These are phyloP conservation scores for Silurus lanzhouensis DNA, from an alignment of 2,797 vertebrate species.

Conservation along the genomic window DNA sequence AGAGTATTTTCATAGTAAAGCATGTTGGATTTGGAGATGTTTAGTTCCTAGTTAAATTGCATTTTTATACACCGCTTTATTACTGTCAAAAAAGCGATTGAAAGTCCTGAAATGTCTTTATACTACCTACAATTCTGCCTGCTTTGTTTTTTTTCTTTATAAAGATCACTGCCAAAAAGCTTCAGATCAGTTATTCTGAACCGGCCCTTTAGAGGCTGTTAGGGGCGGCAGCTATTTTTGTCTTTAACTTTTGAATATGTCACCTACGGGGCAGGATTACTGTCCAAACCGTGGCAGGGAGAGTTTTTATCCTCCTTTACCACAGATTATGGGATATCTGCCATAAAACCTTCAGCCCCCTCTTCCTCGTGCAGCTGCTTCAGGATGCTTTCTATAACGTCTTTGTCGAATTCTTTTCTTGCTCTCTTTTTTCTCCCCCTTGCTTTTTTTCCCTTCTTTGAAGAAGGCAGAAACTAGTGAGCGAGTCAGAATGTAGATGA, in stretches of 20 bases:
- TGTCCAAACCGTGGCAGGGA: slow-evolving; percentile 33
- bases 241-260: slow-evolving; percentile 52
- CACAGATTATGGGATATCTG: slow-evolving; percentile 38
- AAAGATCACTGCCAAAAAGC: slow-evolving; percentile 29
- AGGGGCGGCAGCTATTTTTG: slow-evolving; percentile 45
- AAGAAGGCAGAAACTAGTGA: background rate
- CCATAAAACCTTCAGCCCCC: slow-evolving; percentile 31
- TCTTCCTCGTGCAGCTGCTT: slow-evolving; percentile 11
- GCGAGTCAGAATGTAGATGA: slow-evolving; percentile 44
- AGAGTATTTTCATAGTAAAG: background rate
- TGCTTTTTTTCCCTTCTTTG: too few relatives aligned
- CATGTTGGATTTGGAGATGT: background rate
- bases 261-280: slow-evolving; percentile 52
- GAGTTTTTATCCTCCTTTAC: slow-evolving; percentile 42
- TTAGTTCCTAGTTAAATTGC: background rate
- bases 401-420: background rate
- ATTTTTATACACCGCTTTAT: background rate
- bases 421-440: background rate
- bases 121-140: background rate
- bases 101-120: background rate
- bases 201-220: slow-evolving; percentile 27
- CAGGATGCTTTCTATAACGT: slow-evolving; percentile 29
- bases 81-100: background rate
- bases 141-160: slow-evolving; percentile 5
- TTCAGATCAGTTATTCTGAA: slow-evolving; percentile 42